Evolutionary conservation across 2,888 invertebrate species (phyloP), one percentile per base, ranked within the genome.

Genomic region (Apotomis capreana): DNA sequence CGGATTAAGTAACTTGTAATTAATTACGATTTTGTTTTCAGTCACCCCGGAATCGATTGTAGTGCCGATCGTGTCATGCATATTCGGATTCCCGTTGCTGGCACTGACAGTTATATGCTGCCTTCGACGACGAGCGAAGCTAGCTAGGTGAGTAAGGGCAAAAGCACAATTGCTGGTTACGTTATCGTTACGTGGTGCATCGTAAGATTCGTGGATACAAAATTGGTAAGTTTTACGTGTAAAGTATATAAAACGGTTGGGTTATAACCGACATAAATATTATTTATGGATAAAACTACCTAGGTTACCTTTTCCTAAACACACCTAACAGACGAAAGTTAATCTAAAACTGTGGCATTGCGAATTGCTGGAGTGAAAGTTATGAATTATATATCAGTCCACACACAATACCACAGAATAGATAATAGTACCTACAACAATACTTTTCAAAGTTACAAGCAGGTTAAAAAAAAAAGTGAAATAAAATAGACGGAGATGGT

Each of bases 41-140:
- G 97, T 97, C 77, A 96, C 97, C 63, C 97, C 97, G 67, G 97
- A 97, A 89, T 97, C 97, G 69, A 96, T 97, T 78, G 97, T 97
- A 68, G 96, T 97, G 78, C 97, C 97, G 58, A 97, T 97, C 79
- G 96, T 97, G 65, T 97, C 97, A 70, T 97, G 97, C 88, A 98
- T 98, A 84, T 95, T 98, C 83, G 97, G 97, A 73, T 98, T 98
- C 84, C 98, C 98, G 54, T 92, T 98, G 77, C 89, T 98, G 85
- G 97, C 97, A 3, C 94, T 98, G 74, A 95, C 97, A 77, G 96
- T 98, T 76, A 97, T 98, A 83, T 98, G 97, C 90, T 97, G 97
- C 85, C 94, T 98, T 76, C 93, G 97, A 73, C 94, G 97, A 81
- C 94, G 97, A 81, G 97, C 97, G 3, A 97, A 97, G 87, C 86